Percentiles rank a stretch among this genome's conserved stretches.
These are phyloP conservation scores for Cyanoramphus novaezelandiae DNA, from an alignment of 2,113 vertebrate genomes.

Conservation along the genomic window DNA sequence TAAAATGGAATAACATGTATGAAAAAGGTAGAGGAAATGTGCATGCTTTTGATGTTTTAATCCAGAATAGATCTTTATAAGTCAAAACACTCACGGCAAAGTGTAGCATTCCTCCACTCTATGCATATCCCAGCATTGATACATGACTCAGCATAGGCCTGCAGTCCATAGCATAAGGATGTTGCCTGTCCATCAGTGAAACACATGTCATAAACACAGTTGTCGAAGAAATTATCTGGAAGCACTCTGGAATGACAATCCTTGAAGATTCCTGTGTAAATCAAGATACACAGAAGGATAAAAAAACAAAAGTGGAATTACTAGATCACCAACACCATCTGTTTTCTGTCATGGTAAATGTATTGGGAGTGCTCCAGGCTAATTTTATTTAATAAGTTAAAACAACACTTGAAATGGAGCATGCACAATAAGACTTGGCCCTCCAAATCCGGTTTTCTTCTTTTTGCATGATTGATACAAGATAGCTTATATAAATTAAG, in stretches of 20 bases:
- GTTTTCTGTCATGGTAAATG: neutral
- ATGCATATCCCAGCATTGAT: conserved; percentile 76
- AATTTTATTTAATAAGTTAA: neutral
- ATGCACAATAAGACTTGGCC: neutral
- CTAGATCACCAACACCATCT: neutral
- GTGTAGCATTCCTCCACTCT: conserved; percentile 83
- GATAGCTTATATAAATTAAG: neutral
- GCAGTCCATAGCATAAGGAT: conserved; percentile 84
- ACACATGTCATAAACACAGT: conserved; percentile 86
- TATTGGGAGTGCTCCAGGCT: neutral
- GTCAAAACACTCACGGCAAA: conserved; percentile 83
- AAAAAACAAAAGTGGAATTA: neutral
- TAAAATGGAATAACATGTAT: neutral
- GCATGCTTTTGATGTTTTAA: neutral
- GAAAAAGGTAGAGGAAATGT: neutral
- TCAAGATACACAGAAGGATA: neutral
- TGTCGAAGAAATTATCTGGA: conserved; percentile 79
- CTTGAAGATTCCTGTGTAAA: conserved; percentile 81
- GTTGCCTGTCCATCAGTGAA: conserved; percentile 76
- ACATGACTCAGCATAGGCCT: conserved; percentile 86
- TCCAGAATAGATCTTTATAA: neutral
- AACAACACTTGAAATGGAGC: neutral
- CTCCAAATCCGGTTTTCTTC: neutral
- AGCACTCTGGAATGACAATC: conserved; percentile 77
- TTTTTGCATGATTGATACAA: neutral